These are phyloP conservation scores for Mareca strepera DNA, from an alignment of 2,797 vertebrate species.

Conservation along the genomic window DNA sequence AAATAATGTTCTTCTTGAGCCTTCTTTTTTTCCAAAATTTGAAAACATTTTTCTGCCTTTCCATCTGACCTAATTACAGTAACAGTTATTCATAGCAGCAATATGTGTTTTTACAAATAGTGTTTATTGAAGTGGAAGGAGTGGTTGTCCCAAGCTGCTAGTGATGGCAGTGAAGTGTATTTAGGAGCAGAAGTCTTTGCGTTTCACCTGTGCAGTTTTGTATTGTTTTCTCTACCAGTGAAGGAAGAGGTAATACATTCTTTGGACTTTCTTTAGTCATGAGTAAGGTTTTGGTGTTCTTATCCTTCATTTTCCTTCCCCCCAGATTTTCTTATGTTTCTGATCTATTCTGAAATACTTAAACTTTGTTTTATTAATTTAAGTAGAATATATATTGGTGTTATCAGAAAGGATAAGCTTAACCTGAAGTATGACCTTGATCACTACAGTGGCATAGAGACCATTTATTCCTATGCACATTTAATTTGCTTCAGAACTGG, in stretches of 20 bases:
- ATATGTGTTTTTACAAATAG: neutral
- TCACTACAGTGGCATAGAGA: neutral
- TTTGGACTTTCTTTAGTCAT: neutral
- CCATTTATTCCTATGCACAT: neutral
- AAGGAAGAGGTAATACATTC: neutral
- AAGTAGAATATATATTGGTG: neutral
- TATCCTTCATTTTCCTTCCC: neutral
- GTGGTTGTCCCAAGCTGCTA: neutral
- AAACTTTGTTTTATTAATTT: neutral
- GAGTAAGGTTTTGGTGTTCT: neutral
- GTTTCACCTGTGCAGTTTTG: neutral
- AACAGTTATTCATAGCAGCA: neutral
- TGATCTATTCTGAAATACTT: neutral
- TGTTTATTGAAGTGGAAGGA: neutral
- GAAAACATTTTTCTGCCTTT: neutral
- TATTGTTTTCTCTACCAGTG: neutral
- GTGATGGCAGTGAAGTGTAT: neutral
- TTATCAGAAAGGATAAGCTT: neutral
- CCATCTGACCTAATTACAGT: neutral
- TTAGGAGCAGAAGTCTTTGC: neutral
- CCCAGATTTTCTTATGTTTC: neutral
- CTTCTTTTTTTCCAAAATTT: neutral
- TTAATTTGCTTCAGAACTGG: neutral
- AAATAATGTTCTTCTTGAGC: neutral
- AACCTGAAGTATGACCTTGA: neutral